Base-by-base conservation (phyloP, 2,113 vertebrate genomes). In the Argyrosomus japonicus region DNA sequence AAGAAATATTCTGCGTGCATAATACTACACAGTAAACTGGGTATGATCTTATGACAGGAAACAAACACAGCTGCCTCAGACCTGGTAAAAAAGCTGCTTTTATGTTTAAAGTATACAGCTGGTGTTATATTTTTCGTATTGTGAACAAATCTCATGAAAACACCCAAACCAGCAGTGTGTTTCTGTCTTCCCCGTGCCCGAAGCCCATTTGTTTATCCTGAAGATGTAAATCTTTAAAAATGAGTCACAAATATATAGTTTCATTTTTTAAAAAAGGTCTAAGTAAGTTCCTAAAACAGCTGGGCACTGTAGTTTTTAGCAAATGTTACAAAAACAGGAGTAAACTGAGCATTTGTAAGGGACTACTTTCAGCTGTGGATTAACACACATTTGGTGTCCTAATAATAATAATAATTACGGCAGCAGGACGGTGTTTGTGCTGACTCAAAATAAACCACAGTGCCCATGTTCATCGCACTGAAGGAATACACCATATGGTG, bases 311-410 rank as follows among this genome's bases (percentile, higher is more conserved):
- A 5, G 14, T 50, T 61, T 58, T 19, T 12, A 68, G 0, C 10
- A 56, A 54, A 54, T 2, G 0, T 18, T 13, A 60, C 29, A 62
- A 11, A 29, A 43, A 71, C 25, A 62, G 15, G 2, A n/a, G 2
- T 5, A 57, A 64, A 69, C 21, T 36, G 4, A 32, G 11, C 5
- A 50, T 71, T 65, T 71, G 7, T 25, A 9, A 9, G 25, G 40
- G 36, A 64, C 23, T 70, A 79, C 63, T 82, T 70, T 70, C 63
- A 13, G n/a, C 15, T 48, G 56, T 1, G 3, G 53, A 78, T 48
- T 15, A 32, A 63, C 21, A 57, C 68, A 60, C n/a, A 60, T 51
- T 13, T 64, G 4, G 2, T 64, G 23, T 47, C 17, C 23, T 64
- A 27, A 4, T n/a, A 47, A 27, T 57, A 40, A 40, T 40, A 40